Conservation (phyloP, 1,140 invertebrate genomes). For the Neodiprion lecontei region DNA sequence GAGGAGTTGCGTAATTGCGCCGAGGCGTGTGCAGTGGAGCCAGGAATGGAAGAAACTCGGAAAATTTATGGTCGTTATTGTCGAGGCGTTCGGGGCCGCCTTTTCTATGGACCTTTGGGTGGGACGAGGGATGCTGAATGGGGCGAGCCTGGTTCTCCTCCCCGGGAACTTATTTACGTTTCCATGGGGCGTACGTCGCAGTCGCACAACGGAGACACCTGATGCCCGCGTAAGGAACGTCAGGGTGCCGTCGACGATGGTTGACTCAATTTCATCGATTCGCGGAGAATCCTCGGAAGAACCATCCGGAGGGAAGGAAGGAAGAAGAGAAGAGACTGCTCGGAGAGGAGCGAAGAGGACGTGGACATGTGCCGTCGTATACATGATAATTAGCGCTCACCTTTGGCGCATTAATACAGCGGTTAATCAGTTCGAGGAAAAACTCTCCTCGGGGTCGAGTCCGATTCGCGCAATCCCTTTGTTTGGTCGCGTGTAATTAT, state of each 20-base stretch:
- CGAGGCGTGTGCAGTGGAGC: not conserved
- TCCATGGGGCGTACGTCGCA: not conserved
- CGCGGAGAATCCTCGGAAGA: not conserved
- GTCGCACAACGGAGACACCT: not conserved
- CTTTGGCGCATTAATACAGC: no score
- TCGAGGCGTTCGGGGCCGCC: not conserved
- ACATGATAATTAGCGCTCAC: no score
- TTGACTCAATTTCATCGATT: not conserved
- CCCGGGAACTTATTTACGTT: not conserved
- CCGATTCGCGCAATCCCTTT: no score
- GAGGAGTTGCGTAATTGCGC: not conserved
- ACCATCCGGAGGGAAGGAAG: no score
- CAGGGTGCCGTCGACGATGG: not conserved
- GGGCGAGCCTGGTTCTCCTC: not conserved
- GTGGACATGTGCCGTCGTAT: no score
- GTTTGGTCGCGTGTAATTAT: no score
- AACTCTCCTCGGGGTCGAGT: no score
- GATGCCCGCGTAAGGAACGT: not conserved
- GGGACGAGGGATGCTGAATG: not conserved
- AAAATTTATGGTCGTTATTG: slow-evolving; percentile 3
- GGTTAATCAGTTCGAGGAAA: no score
- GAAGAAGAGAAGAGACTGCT: no score
- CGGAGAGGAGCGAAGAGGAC: no score
- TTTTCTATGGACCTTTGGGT: not conserved
- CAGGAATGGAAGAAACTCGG: not conserved